Base-by-base conservation (phyloP, 37 sponge, comb jelly and placozoan species). In the Tethya wilhelma region DNA sequence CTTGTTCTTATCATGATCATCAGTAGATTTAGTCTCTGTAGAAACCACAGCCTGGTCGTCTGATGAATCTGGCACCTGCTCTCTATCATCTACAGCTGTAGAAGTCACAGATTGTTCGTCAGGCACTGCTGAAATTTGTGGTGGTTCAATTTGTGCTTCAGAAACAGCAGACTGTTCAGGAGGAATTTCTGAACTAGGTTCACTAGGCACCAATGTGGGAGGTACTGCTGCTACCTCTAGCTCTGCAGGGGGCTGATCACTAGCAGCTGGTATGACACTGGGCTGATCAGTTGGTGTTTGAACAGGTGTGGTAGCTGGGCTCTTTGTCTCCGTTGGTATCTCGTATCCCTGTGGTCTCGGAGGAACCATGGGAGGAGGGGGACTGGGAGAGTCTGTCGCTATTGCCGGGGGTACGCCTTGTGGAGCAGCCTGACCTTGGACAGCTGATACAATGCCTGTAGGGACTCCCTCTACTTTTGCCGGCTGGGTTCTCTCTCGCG, bases 391-490 rank as follows among this genome's bases (percentile, higher is more conserved):
- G 28, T 20, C 6, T 5, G 34, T 30, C 38, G 20, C 6, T 5
- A 38, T 4, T 65, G 20, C 20, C 14, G 66, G 36, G 33, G 66
- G 36, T 7, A 6, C 8, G 68, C 68, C n/a, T n/a, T n/a, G n/a
- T 45, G 19, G 14, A n/a, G n/a, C n/a, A n/a, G n/a, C n/a, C n/a
- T n/a, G n/a, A 28, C 29, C 66, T 1, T n/a, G 22, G 0, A 78
- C 78, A 4, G 28, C 32, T 36, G 11, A 1, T 1, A 78, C 66
- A 3, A 36, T 78, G 5, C 78, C 78, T 1, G 66, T 31, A 1
- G 29, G 36, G 5, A 78, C 64, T 0, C 78, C 78, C 78, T 78
- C 78, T 36, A 78, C 4, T 28, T 63, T 22, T 32, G 26, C 45
- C 32, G 44, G 66, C n/a, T 38, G 23, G 0, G 78, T 78, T 44